phyloP scores from a whole-genome alignment of 2,113 vertebrate species.

The Cyprinus carpio region DNA sequence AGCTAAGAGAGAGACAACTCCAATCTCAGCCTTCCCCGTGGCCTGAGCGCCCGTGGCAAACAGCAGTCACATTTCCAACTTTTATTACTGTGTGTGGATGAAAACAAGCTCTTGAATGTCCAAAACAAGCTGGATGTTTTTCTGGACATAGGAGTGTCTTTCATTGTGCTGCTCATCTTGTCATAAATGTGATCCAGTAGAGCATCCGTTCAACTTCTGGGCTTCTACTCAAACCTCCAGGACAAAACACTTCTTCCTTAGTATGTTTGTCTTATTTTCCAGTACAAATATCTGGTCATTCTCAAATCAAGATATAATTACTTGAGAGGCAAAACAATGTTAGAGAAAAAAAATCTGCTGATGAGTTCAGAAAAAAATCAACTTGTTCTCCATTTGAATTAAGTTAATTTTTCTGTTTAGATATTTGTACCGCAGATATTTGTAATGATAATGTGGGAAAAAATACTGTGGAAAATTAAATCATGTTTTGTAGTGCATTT shows the following conservation, averaged over 20 bases:
- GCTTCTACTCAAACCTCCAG: not conserved
- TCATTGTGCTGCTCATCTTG: not conserved
- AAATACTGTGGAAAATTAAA: not conserved
- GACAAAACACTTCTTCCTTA: not conserved
- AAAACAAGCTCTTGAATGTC: not conserved
- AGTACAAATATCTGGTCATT: too few relatives aligned
- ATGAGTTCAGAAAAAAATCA: too few relatives aligned
- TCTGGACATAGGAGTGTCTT: not conserved
- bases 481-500: too few relatives aligned
- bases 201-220: not conserved
- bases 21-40: not conserved
- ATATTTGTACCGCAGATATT: too few relatives aligned
- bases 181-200: not conserved
- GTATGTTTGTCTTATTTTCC: too few relatives aligned
- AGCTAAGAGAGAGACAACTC: slow-evolving; percentile 6
- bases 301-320: too few relatives aligned
- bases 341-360: not conserved
- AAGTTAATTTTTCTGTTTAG: too few relatives aligned
- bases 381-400: too few relatives aligned
- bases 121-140: not conserved
- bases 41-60: not conserved
- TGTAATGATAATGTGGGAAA: too few relatives aligned
- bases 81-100: not conserved
- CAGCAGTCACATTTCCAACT: not conserved
- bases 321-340: too few relatives aligned